phyloP scores from a whole-genome alignment of 1,140 invertebrate genomes.

The Hetaerina americana region DNA sequence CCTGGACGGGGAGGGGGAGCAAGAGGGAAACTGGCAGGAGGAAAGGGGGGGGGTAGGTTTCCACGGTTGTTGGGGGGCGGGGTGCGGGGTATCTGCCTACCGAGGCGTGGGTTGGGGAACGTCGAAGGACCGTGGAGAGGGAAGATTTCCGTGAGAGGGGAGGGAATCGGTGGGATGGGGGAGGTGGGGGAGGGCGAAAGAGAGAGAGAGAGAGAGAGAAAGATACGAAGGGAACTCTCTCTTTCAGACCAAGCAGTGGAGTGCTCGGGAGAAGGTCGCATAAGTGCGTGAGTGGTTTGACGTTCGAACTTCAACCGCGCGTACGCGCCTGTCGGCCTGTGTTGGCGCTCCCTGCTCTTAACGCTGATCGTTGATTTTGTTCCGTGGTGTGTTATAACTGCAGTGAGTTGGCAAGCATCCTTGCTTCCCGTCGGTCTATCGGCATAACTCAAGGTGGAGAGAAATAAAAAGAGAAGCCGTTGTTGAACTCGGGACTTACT shows the following conservation, averaged over 20 bases:
- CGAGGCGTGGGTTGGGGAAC: background rate
- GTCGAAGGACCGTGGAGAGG: too few species aligned
- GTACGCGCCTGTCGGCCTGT: too few species aligned
- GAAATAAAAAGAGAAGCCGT: too few species aligned
- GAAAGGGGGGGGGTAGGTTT: too few species aligned
- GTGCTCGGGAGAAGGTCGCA: background rate
- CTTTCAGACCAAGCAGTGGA: background rate
- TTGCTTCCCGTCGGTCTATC: too few species aligned
- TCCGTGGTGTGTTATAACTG: too few species aligned
- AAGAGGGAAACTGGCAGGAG: background rate
- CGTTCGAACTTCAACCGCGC: background rate
- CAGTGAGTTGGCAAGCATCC: too few species aligned
- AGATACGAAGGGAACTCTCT: too few species aligned
- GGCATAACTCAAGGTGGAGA: too few species aligned
- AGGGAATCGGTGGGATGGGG: background rate
- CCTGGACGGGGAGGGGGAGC: background rate
- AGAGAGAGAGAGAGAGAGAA: background rate
- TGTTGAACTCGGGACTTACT: too few species aligned
- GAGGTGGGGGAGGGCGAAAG: background rate
- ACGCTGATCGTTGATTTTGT: too few species aligned
- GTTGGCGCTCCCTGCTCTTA: too few species aligned
- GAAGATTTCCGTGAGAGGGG: background rate
- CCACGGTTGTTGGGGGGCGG: background rate
- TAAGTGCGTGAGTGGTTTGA: background rate
- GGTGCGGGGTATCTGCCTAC: background rate